Evolutionary conservation across 1,140 invertebrate species (phyloP), one percentile per base, ranked within the genome.

Genomic region (Hormaphis cornu): DNA sequence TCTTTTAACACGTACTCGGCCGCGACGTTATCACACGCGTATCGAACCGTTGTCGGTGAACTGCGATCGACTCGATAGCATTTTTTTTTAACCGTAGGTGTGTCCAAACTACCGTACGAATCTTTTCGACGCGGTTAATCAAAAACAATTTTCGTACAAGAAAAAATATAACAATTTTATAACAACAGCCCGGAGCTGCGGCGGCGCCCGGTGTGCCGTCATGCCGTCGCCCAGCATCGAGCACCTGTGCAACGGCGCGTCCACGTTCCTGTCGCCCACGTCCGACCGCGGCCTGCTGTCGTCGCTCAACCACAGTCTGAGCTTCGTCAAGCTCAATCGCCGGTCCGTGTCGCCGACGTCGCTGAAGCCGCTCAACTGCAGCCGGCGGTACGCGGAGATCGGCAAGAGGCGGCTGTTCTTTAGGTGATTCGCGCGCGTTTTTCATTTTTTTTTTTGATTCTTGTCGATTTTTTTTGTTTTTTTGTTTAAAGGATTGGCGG

Each of bases 201-300:
- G n/a, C n/a, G n/a, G n/a, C n/a, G n/a, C n/a, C n/a, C n/a, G n/a
- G n/a, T n/a, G n/a, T n/a, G n/a, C n/a, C n/a, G n/a, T n/a, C n/a
- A n/a, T 66, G 61, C 61, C 61, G 42, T 66, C 61, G 61, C 61
- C 61, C 18, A 66, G 61, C 44, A 66, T 66, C 44, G 61, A 66
- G 50, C 61, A 66, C 61, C 44, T 66, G 40, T 66, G 61, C 44
- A 66, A 66, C 61, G 61, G 61, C 28, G 61, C 61, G 2, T 48
- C 61, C 61, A 66, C 61, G 44, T 66, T 66, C 35, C 20, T 66
- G 44, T 66, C 61, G 44, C 61, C 61, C 18, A 66, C 61, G 26
- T 66, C 61, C 6, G 61, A 66, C 28, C 61, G 61, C 18, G 44
- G 61, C 10, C 20, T 66, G 20, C 33, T 66, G 28, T 35, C 44